A percentile compares a stretch with the other conserved stretches of the same genome.
These are phyloP conservation scores for Alethe diademata DNA, from an alignment of 2,113 vertebrate genomes.

Conservation along the genomic window DNA sequence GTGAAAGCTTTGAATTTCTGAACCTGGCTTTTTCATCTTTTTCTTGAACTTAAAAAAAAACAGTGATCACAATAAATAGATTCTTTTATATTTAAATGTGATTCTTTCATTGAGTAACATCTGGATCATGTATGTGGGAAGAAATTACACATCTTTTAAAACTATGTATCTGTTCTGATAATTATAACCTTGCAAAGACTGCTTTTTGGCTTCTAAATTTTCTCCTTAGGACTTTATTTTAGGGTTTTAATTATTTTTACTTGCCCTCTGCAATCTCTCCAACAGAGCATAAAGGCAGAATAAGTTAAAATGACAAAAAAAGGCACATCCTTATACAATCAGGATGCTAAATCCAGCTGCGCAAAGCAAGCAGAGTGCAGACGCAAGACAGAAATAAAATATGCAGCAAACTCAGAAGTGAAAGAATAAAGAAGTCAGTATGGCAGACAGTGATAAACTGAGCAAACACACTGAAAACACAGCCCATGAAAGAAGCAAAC, in stretches of 20 bases:
- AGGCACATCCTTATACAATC: neutral
- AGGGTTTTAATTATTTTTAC: neutral
- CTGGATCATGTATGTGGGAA: neutral
- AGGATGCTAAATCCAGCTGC: constrained; percentile 45
- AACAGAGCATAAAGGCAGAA: neutral
- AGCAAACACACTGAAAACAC: constrained; percentile 48
- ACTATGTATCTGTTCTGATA: neutral
- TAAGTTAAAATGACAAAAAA: constrained; percentile 11
- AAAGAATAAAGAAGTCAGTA: constrained; percentile 57
- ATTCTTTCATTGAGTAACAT: neutral
- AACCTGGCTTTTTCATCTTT: neutral
- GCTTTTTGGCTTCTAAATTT: neutral
- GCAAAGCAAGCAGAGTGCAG: constrained; percentile 34
- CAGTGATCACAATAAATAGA: neutral
- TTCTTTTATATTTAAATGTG: neutral
- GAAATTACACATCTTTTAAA: neutral
- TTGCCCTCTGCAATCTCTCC: neutral
- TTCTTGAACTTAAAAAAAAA: neutral
- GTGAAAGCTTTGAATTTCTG: neutral
- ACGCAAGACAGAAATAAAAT: constrained; percentile 55
- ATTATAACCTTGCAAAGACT: neutral
- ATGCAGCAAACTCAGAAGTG: constrained; percentile 3
- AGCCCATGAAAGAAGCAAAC: constrained; percentile 40
- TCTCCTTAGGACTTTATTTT: neutral
- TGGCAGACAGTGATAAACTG: constrained; percentile 40